A percentile compares a stretch with the other conserved stretches of the same genome.
Evolutionary conservation across 2,888 invertebrate genomes (phyloP).

Genomic region (Platycheirus rosarum): DNA sequence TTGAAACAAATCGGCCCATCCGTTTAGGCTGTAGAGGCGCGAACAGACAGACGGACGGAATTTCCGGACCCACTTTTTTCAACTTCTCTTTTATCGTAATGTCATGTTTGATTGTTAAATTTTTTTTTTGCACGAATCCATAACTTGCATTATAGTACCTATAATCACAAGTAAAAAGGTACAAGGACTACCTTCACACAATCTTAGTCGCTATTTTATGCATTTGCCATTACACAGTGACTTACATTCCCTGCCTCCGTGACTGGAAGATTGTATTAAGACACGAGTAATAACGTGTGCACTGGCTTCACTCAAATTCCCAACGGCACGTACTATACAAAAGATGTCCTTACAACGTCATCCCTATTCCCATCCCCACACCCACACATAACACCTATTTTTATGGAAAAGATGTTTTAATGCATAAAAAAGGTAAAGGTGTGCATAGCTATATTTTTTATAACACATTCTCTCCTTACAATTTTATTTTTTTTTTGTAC

Average conservation of each 20-base stretch:
- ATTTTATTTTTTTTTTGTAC: conserved; percentile 26
- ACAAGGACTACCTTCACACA: conserved; percentile 50
- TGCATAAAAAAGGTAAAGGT: background rate
- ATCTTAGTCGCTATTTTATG: conserved; percentile 66
- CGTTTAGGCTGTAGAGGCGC: too few relatives aligned
- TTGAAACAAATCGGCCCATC: too few relatives aligned
- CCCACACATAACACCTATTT: background rate
- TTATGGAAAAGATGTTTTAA: background rate
- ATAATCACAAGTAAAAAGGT: too few relatives aligned
- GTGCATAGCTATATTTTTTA: background rate
- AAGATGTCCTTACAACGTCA: conserved; percentile 57
- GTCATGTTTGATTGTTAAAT: too few relatives aligned
- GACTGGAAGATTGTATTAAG: conserved; percentile 51
- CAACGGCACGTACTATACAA: conserved; percentile 49
- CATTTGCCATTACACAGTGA: conserved; percentile 70
- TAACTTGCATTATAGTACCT: too few relatives aligned
- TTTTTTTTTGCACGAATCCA: too few relatives aligned
- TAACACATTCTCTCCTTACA: conserved; percentile 47
- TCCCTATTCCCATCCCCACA: too few relatives aligned
- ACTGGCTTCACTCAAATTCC: conserved; percentile 49
- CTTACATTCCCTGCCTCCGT: conserved; percentile 53
- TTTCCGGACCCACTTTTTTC: too few relatives aligned
- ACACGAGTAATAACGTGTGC: conserved; percentile 64
- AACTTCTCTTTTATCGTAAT: too few relatives aligned
- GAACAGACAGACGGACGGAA: too few relatives aligned